Base-by-base conservation (phyloP, 1,140 invertebrate species). In the Cydia fagiglandana region DNA sequence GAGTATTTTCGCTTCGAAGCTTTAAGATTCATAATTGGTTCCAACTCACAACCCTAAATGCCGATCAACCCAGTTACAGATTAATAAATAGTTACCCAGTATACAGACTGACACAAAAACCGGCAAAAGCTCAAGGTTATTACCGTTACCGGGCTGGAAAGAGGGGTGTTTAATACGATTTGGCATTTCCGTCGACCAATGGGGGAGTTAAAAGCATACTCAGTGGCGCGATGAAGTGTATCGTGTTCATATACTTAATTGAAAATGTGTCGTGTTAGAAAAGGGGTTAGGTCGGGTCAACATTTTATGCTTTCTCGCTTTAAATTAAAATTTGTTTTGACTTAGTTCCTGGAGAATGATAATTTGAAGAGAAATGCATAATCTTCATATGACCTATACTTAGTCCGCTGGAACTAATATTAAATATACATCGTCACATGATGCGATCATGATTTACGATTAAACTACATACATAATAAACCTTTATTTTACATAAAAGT, bases 141-240 rank as follows among this genome's bases (percentile, higher is more conserved):
- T n/a, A n/a, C n/a, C n/a, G n/a, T n/a, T n/a, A n/a, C n/a, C 56
- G 20, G 56, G 20, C 56, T 61, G 56, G 56, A 20, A 20, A 9
- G 50, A 61, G 20, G 56, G 56, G 56, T 24, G 17, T 61, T 61
- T 24, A 24, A 61, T n/a, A 4, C 56, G 56, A 61, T 61, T 61
- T 61, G 20, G 17, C 10, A 9, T 61, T 61, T 61, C 56, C 56
- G 56, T 24, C 24, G 24, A 13, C 56, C 9, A 24, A 12, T 61
- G 56, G 56, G 50, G 20, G 56, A 61, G 56, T 61, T 61, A 24
- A 24, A 61, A 61, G 56, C 56, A 24, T 53, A 53, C 50, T 61
- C 56, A 61, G 17, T 24, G 20, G 56, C n/a, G 56, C 56, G n/a
- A 61, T 61, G 56, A 61, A 61, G 56, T 61, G 20, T 61, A 9